Percentiles rank a stretch among this genome's conserved stretches.
These are phyloP conservation scores for Dryomyza anilis DNA, from an alignment of 2,888 invertebrate genomes.

Conservation along the genomic window DNA sequence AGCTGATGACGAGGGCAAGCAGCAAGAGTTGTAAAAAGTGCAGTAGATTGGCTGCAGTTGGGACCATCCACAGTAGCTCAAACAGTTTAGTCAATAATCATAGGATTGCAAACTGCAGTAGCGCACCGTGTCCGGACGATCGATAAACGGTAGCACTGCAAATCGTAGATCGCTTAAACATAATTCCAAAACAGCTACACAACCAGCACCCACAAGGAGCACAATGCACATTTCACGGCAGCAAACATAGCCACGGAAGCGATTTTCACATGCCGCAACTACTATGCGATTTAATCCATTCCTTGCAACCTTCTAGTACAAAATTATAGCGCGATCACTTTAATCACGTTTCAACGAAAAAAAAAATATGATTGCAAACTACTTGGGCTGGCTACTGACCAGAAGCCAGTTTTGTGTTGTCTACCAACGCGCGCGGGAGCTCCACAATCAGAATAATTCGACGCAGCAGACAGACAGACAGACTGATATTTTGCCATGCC, in stretches of 20 bases:
- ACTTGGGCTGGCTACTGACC: neutral
- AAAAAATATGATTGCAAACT: conserved; percentile 46
- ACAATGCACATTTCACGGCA: neutral
- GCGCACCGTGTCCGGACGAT: neutral
- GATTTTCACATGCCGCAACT: conserved; percentile 12
- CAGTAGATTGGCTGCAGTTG: no score
- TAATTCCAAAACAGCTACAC: neutral
- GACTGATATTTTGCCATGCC: no score
- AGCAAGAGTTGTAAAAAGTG: no score
- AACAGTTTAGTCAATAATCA: conserved; percentile 16
- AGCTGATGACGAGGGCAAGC: no score
- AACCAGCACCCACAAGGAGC: neutral
- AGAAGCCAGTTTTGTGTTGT: neutral
- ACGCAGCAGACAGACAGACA: no score
- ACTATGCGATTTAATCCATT: no score
- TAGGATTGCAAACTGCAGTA: no score
- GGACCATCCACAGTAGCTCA: no score
- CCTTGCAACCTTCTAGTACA: conserved; percentile 37
- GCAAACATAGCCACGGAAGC: neutral
- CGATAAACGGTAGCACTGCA: conserved; percentile 19
- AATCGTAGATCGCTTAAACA: neutral
- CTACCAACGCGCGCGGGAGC: no score
- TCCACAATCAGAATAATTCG: no score
- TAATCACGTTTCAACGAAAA: conserved; percentile 61
- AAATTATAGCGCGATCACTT: conserved; percentile 63